phyloP scores from a whole-genome alignment of 2,113 vertebrate genomes.

The Osmerus mordax region DNA sequence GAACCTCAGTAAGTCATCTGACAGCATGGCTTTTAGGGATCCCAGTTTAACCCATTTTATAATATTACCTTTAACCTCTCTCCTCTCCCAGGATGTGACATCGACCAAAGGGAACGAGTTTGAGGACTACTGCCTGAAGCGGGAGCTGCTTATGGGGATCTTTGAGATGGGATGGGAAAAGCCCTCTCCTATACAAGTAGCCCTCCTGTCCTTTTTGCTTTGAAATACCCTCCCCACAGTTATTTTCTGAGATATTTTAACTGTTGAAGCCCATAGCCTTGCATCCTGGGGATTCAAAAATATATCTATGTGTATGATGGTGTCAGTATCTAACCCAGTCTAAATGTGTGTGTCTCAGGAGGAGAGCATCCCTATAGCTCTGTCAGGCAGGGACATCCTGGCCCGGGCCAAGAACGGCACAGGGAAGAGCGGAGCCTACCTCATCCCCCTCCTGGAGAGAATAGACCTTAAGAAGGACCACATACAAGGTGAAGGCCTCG shows the following conservation, averaged over 20 bases:
- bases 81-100: constrained; percentile 65
- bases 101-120: constrained; percentile 74
- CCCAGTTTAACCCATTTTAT: neutral
- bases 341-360: constrained; percentile 52
- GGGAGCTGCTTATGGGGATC: constrained; percentile 72
- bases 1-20: constrained; percentile 58
- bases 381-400: constrained; percentile 72
- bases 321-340: neutral
- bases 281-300: too few species aligned
- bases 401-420: constrained; percentile 73
- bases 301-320: neutral
- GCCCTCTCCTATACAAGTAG: constrained; percentile 72
- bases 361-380: constrained; percentile 72
- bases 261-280: too few species aligned
- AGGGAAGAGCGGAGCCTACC: constrained; percentile 73
- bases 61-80: neutral
- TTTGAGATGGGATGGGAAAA: constrained; percentile 77
- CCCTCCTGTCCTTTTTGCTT: neutral
- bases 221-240: too few species aligned
- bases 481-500: constrained; percentile 61
- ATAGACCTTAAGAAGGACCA: constrained; percentile 70
- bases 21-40: neutral
- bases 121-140: constrained; percentile 74
- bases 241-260: too few species aligned
- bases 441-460: constrained; percentile 71